These are phyloP conservation scores for Apogon talboti DNA, from an alignment of 2,797 vertebrate genomes.

Conservation along the genomic window DNA sequence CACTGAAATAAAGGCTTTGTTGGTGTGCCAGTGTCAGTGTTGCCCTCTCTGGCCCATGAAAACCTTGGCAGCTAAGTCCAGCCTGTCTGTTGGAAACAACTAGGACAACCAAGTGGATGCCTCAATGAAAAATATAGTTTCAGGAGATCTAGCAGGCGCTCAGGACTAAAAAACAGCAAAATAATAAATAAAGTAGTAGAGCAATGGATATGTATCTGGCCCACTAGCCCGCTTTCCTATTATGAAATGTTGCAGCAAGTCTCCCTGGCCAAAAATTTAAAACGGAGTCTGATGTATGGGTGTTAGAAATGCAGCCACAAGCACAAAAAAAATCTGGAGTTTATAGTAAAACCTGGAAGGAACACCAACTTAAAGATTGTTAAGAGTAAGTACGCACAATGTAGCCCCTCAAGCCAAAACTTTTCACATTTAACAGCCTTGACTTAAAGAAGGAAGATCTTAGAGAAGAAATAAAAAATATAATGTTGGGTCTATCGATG, in stretches of 20 bases:
- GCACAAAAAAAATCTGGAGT: constrained; percentile 57
- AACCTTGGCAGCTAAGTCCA: constrained; percentile 72
- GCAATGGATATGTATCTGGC: constrained; percentile 62
- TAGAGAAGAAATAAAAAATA: not conserved
- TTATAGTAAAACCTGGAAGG: constrained; percentile 38
- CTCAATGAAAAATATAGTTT: constrained; percentile 60
- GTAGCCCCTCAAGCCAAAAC: constrained; percentile 57
- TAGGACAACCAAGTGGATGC: constrained; percentile 64
- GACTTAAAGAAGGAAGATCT: constrained; percentile 25
- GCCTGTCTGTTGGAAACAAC: constrained; percentile 69
- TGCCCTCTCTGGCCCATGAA: constrained; percentile 78
- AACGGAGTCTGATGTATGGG: constrained; percentile 51
- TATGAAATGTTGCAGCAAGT: constrained; percentile 47
- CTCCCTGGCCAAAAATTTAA: constrained; percentile 47
- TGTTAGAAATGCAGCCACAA: constrained; percentile 66
- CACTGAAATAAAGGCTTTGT: constrained; percentile 79
- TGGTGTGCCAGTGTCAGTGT: constrained; percentile 79
- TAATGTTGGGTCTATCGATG: constrained; percentile 43
- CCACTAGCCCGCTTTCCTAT: constrained; percentile 61
- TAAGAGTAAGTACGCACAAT: constrained; percentile 44
- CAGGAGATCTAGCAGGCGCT: constrained; percentile 53
- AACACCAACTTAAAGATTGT: constrained; percentile 52
- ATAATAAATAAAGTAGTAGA: constrained; percentile 53
- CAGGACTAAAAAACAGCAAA: constrained; percentile 44
- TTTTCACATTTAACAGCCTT: constrained; percentile 53